Percentiles rank a stretch among this genome's conserved stretches.
These are phyloP conservation scores for Euzetes globulus DNA, from an alignment of 2,888 invertebrate genomes.

Conservation along the genomic window DNA sequence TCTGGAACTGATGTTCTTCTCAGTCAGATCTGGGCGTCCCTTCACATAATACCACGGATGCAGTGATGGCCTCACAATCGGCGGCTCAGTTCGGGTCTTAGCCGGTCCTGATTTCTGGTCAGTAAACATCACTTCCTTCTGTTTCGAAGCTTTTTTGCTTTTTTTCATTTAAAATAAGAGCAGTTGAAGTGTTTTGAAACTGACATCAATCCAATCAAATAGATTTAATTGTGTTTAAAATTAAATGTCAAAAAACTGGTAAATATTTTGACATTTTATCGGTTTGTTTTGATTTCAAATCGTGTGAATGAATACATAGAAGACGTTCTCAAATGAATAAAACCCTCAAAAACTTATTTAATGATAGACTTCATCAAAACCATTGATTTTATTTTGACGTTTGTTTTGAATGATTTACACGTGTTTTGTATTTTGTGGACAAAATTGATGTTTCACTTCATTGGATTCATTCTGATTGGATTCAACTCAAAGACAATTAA, in stretches of 20 bases:
- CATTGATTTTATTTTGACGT: too few species aligned
- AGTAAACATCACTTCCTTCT: background rate
- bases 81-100: background rate
- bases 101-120: too few species aligned
- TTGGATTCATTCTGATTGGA: too few species aligned
- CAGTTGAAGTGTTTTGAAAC: too few species aligned
- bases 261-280: background rate
- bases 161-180: background rate
- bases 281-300: background rate
- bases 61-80: background rate
- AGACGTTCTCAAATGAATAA: too few species aligned
- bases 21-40: constrained; percentile 9
- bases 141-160: background rate
- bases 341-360: too few species aligned
- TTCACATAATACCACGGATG: constrained; percentile 26
- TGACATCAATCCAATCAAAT: background rate
- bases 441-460: too few species aligned
- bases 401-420: too few species aligned
- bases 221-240: background rate
- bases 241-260: background rate
- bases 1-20: background rate
- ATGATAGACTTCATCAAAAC: too few species aligned
- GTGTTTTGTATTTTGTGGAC: too few species aligned
- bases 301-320: too few species aligned
- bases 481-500: too few species aligned